Evolutionary conservation across 2,888 invertebrate genomes (phyloP).

Genomic region (Craniophora ligustri): DNA sequence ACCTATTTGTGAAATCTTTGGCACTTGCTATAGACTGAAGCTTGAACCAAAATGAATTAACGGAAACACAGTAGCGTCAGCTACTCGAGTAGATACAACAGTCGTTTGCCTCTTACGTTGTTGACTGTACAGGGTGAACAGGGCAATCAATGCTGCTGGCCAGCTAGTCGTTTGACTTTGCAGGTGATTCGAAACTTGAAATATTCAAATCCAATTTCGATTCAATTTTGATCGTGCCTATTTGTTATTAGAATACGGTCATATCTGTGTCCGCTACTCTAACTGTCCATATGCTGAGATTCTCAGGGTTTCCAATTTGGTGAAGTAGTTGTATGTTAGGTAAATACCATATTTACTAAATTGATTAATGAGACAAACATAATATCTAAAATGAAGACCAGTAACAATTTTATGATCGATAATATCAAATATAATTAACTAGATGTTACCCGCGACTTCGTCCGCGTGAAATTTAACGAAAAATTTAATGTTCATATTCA

Average conservation of each 20-base stretch:
- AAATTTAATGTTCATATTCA: too few species aligned
- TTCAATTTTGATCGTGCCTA: slow-evolving; percentile 16
- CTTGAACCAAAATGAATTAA: slow-evolving; percentile 39
- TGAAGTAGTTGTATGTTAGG: too few species aligned
- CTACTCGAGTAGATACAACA: slow-evolving; percentile 30
- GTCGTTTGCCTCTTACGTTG: slow-evolving; percentile 33
- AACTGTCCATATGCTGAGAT: not conserved
- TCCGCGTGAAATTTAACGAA: too few species aligned
- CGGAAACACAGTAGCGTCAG: slow-evolving; percentile 15
- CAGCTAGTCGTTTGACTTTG: slow-evolving; percentile 16
- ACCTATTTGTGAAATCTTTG: slow-evolving; percentile 33
- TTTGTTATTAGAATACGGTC: too few species aligned
- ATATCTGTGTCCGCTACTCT: too few species aligned
- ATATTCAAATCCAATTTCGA: slow-evolving; percentile 7
- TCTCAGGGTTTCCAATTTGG: slow-evolving; percentile 4
- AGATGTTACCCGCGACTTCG: too few species aligned
- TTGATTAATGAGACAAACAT: too few species aligned
- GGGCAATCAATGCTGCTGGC: slow-evolving; percentile 14
- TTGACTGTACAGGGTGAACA: slow-evolving; percentile 9
- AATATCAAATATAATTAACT: too few species aligned
- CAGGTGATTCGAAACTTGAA: slow-evolving; percentile 2
- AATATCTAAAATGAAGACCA: too few species aligned
- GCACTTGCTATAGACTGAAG: slow-evolving; percentile 13
- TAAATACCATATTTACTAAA: too few species aligned
- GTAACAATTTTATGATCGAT: too few species aligned